Evolutionary conservation across 1,140 invertebrate genomes (phyloP).

Genomic region (Conus betulinus): DNA sequence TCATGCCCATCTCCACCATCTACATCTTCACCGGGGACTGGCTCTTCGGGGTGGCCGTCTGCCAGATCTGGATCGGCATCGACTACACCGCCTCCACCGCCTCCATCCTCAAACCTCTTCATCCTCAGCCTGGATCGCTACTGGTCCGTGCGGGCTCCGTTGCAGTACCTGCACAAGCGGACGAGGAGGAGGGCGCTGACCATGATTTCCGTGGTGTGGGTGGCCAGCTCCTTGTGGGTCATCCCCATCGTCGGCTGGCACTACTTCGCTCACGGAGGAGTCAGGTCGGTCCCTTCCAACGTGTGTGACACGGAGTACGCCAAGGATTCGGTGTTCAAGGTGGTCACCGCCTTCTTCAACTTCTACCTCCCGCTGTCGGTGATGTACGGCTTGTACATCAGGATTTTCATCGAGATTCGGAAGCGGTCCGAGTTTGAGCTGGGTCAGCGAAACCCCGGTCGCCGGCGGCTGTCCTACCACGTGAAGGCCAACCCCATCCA

Average conservation of each 20-base stretch:
- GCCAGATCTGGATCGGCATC: slow-evolving; percentile 76
- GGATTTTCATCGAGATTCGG: slow-evolving; percentile 78
- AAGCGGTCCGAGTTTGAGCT: slow-evolving; percentile 76
- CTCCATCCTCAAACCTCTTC: slow-evolving; percentile 82
- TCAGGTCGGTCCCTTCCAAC: slow-evolving; percentile 68
- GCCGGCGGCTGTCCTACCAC: slow-evolving; percentile 39
- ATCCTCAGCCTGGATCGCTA: slow-evolving; percentile 75
- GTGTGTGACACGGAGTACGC: slow-evolving; percentile 80
- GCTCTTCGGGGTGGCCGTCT: slow-evolving; percentile 79
- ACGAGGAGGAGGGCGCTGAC: slow-evolving; percentile 79
- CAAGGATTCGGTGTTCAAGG: slow-evolving; percentile 77
- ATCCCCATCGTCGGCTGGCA: slow-evolving; percentile 79
- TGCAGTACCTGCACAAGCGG: slow-evolving; percentile 80
- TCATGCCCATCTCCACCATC: slow-evolving; percentile 81
- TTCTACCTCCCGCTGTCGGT: slow-evolving; percentile 79
- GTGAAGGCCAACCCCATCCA: slow-evolving; percentile 35
- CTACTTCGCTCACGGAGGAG: slow-evolving; percentile 70
- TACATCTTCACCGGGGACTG: slow-evolving; percentile 81
- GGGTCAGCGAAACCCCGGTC: slow-evolving; percentile 60
- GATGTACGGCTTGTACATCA: slow-evolving; percentile 79
- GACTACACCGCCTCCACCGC: slow-evolving; percentile 83
- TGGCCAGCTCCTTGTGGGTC: slow-evolving; percentile 77
- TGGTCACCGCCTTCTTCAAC: slow-evolving; percentile 79
- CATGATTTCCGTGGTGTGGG: slow-evolving; percentile 79
- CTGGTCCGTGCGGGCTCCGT: slow-evolving; percentile 80